Evolutionary conservation across 2,113 vertebrate genomes (phyloP), one percentile per base, ranked within the genome.

Genomic region (Notechis scutatus): DNA sequence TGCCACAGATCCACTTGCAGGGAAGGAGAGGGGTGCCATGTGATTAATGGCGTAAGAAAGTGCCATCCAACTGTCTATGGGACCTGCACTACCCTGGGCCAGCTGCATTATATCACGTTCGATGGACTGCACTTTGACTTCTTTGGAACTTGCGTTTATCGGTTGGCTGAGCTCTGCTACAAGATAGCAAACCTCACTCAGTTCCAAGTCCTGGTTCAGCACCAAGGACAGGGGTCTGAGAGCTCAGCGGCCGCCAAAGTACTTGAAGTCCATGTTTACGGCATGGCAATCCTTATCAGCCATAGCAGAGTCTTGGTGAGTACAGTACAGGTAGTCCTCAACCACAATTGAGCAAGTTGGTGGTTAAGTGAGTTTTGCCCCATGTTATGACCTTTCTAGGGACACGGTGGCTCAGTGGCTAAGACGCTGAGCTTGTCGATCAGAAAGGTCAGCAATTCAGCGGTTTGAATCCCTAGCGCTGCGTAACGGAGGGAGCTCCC

Each of bases 291-390:
- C 92, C 96, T 89, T 0, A 91, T 98, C 5, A 91, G 90, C 69
- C 94, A 95, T 0, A 97, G 96, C 4, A 91, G n/a, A 89, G 97
- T 98, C 61, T 95, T 93, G 98, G 98, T 99, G 95, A 98, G 98
- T 55, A 0, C 10, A 96, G 8, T 96, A 0, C 64, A 69, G 64
- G 64, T 2, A 34, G 29, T 34, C 5, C 12, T 69, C 29, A 34
- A 69, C 4, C 29, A 34, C 29, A 14, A 34, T 18, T 34, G 64
- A 69, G 64, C 29, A 69, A 69, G 64, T 5, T 0, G 3, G 61
- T 69, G n/a, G 29, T n/a, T n/a, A 69, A 69, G 61, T 69, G 61
- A 69, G 29, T 34, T 69, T 69, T 14, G 14, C 10, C 29, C 29
- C 29, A 6, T 34, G 15, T 6, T 2, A 34, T n/a, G 11, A n/a